Evolutionary conservation across 1,140 invertebrate genomes (phyloP), one percentile per base, ranked within the genome.

Genomic region (Ephestia elutella): DNA sequence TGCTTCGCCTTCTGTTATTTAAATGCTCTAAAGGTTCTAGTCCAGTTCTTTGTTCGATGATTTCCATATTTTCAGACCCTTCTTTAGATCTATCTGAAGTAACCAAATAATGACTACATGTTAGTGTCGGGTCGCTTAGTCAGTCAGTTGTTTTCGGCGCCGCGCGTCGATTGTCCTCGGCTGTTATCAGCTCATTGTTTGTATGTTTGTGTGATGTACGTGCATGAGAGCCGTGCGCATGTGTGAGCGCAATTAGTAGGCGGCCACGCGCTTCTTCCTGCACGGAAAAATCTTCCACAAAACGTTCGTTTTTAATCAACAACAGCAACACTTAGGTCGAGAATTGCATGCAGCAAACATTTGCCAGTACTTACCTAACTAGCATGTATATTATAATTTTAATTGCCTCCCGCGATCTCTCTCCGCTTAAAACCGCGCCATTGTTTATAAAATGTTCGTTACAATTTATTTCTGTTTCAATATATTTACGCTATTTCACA

Each of bases 301-400:
- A 44, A 44, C 38, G 15, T 2, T 44, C 38, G 38, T 44, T 32
- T 32, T 32, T 32, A 9, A n/a, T 5, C 38, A 4, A n/a, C 38
- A 17, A 44, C 38, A 32, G 30, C 9, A 11, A 11, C 38, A 15
- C 5, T 21, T 13, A 53, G 21, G 50, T 20, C 19, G 50, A 53
- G 18, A 53, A 53, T 53, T 10, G 19, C 20, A 9, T 53, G 50
- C 50, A 51, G 17, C 49, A 54, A 7, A 21, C 7, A 17, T 15
- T 15, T 20, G 49, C 15, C 57, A 49, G 30, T 32, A 32, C 30
- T 20, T 49, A 51, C 30, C 50, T 49, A 51, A 53, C 54, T 25
- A 28, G 32, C 50, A 59, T 51, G 49, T 59, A 54, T 59, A 59
- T 59, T 54, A 59, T 56, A 56, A 60, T 56, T 54, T 55, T 62